phyloP scores from a whole-genome alignment of 2,797 vertebrate genomes.

The Percopsis omiscomaycus region DNA sequence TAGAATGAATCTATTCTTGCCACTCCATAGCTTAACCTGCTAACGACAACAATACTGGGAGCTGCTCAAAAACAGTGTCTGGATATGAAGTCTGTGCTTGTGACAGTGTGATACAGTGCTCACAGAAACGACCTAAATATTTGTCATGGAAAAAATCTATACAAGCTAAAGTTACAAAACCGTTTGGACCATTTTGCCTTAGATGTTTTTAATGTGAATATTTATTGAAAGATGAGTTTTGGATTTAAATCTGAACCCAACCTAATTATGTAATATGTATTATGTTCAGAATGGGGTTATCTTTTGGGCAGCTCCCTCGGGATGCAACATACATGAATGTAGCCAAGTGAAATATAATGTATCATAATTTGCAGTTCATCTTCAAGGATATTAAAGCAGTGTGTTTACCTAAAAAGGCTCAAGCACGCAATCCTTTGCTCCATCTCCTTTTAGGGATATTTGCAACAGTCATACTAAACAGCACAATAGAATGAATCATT shows the following conservation, averaged over 20 bases:
- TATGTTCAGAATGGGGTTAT: conserved; percentile 18
- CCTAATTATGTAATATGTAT: background rate
- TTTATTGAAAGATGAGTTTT: conserved; percentile 55
- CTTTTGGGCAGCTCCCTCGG: conserved; percentile 60
- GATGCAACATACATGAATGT: conserved; percentile 70
- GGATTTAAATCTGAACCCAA: conserved; percentile 27
- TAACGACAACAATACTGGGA: conserved; percentile 38
- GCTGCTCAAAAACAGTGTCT: conserved; percentile 50
- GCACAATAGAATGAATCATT: conserved; percentile 44
- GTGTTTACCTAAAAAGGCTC: conserved; percentile 50
- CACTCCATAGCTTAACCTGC: conserved; percentile 38
- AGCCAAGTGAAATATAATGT: conserved; percentile 44
- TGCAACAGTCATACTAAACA: conserved; percentile 19
- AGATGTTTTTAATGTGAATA: conserved; percentile 35
- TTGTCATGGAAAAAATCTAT: conserved; percentile 23
- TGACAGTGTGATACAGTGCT: conserved; percentile 26
- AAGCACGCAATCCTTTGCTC: conserved; percentile 37
- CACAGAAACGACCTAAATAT: conserved; percentile 18
- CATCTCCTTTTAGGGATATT: conserved; percentile 35
- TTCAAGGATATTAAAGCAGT: conserved; percentile 34
- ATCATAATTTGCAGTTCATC: conserved; percentile 44
- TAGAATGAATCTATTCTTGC: conserved; percentile 43
- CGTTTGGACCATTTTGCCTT: conserved; percentile 29
- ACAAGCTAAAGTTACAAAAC: conserved; percentile 14
- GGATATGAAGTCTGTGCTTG: conserved; percentile 30